These are phyloP conservation scores for Exephanes ischioxanthus DNA, from an alignment of 2,888 invertebrate species.

Conservation along the genomic window DNA sequence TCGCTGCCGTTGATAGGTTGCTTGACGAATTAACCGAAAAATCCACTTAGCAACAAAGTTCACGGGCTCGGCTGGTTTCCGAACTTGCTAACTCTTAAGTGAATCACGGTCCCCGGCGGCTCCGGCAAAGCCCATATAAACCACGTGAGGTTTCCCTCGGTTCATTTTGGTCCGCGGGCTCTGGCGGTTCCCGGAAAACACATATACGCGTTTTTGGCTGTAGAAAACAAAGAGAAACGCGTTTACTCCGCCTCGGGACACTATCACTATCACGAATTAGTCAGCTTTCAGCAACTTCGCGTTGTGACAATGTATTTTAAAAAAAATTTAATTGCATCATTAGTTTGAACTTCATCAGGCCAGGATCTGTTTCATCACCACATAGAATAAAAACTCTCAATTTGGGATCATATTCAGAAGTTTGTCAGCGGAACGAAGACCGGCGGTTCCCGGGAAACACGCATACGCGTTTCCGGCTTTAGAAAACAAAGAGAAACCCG, in stretches of 20 bases:
- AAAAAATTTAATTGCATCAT: neutral
- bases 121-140: neutral
- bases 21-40: constrained; percentile 23
- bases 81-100: constrained; percentile 40
- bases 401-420: neutral
- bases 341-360: no score
- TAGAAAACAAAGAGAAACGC: neutral
- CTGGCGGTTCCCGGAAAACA: neutral
- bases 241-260: neutral
- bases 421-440: no score
- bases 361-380: no score
- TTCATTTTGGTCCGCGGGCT: neutral
- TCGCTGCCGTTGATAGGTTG: neutral
- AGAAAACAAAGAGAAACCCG: neutral
- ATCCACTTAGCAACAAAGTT: constrained; percentile 40
- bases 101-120: constrained; percentile 31
- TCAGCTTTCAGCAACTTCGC: neutral
- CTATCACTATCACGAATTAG: neutral
- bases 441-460: neutral
- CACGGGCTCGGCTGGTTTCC: constrained; percentile 2
- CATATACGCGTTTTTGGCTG: neutral
- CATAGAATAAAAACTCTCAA: neutral
- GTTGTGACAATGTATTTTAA: neutral
- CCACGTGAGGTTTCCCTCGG: neutral
- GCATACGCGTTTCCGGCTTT: neutral